phyloP scores from a whole-genome alignment of 2,797 vertebrate species.

The Rhabdomys pumilio region DNA sequence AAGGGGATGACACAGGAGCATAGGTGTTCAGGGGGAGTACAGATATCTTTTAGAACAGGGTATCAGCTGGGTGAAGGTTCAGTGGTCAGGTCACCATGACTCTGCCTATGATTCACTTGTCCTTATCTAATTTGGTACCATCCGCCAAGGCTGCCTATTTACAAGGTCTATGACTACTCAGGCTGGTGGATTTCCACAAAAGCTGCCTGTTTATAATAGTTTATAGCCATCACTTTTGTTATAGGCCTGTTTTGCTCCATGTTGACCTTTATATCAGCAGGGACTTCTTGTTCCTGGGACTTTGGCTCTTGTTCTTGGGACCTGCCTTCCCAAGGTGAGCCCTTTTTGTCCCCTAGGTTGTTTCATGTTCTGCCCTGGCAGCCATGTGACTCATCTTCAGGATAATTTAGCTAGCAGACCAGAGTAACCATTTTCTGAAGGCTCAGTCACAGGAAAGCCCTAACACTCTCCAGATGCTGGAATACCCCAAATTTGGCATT shows the following conservation, averaged over 20 bases:
- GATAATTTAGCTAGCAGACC: neutral
- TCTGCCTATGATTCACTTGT: too few relatives aligned
- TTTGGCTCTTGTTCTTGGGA: neutral
- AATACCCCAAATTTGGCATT: neutral
- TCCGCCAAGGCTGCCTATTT: too few relatives aligned
- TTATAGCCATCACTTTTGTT: neutral
- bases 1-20: too few relatives aligned
- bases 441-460: neutral
- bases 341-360: neutral
- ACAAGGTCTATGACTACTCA: too few relatives aligned
- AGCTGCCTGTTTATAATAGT: too few relatives aligned
- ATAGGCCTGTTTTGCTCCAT: neutral
- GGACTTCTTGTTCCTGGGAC: neutral
- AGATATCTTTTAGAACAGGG: too few relatives aligned
- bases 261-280: neutral
- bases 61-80: too few relatives aligned
- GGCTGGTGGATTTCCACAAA: too few relatives aligned
- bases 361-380: neutral
- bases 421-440: neutral
- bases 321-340: neutral
- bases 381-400: neutral
- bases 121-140: too few relatives aligned
- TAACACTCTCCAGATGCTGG: fast-evolving
- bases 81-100: too few relatives aligned
- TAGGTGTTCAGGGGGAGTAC: too few relatives aligned